These are phyloP conservation scores for Pharmacophagus antenor DNA, from an alignment of 2,888 invertebrate genomes.

Conservation along the genomic window DNA sequence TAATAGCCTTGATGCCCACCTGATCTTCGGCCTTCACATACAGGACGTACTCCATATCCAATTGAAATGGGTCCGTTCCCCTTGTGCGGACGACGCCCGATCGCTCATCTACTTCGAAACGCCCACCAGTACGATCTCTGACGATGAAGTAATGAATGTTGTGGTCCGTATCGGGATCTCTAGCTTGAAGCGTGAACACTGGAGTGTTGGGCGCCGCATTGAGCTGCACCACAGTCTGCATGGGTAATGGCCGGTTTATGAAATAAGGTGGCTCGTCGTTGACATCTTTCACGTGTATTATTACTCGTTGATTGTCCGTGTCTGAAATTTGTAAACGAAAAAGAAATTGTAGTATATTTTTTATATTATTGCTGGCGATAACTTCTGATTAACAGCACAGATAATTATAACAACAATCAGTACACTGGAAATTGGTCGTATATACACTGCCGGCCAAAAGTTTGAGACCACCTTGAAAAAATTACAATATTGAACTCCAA, in stretches of 20 bases:
- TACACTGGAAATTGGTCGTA: too few relatives aligned
- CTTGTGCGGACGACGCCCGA: slow-evolving; percentile 95
- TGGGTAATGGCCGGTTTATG: slow-evolving; percentile 97
- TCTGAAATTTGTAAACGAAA: slow-evolving; percentile 80
- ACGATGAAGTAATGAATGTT: slow-evolving; percentile 98
- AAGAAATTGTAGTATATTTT: neutral
- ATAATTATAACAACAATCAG: too few relatives aligned
- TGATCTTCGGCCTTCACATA: slow-evolving; percentile 98
- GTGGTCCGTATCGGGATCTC: slow-evolving; percentile 97
- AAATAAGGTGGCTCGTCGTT: slow-evolving; percentile 99
- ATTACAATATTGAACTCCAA: too few relatives aligned
- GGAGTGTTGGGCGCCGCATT: slow-evolving; percentile 97
- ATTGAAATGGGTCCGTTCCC: slow-evolving; percentile 94
- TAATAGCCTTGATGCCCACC: slow-evolving; percentile 45
- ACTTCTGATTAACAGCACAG: too few relatives aligned
- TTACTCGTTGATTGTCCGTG: slow-evolving; percentile 96
- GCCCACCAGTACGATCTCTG: slow-evolving; percentile 90
- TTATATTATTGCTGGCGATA: too few relatives aligned
- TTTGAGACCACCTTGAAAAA: too few relatives aligned
- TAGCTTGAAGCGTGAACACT: slow-evolving; percentile 97
- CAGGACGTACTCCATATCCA: slow-evolving; percentile 97
- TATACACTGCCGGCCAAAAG: too few relatives aligned
- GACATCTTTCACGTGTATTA: slow-evolving; percentile 96
- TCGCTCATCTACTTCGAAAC: slow-evolving; percentile 93
- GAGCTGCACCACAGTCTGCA: slow-evolving; percentile 97